Base-by-base conservation (phyloP, 2,888 invertebrate genomes). In the Tetheella fluctuosa region DNA sequence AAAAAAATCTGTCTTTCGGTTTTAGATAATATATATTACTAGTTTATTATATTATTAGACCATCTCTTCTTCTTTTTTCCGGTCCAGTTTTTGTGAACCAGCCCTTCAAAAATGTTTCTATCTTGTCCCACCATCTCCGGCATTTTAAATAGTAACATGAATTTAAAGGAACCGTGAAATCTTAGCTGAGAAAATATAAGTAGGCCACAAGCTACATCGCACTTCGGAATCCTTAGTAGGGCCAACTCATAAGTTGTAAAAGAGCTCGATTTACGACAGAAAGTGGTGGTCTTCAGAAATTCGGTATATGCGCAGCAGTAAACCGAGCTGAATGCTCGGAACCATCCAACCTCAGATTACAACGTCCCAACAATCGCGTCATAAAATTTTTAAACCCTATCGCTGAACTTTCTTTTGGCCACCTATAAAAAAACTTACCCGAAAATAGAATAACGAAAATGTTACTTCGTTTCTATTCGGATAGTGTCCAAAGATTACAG, bases 261-360 rank as follows among this genome's bases (percentile, higher is more conserved):
- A 79, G 66, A 84, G 77, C 60, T 69, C 73, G 73, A 81, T 85
- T 86, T 84, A 85, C 80, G 80, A 83, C 77, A 64, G 75, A 83
- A 81, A 79, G 76, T 77, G 69, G 77, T 62, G 74, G 74, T 82
- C 81, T 81, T 67, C 77, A 76, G 80, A 81, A 84, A 73, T 83
- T 80, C 72, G 70, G 68, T 48, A 48, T 64, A 63, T 57, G 54
- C 34, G 34, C 39, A 61, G 67, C 52, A 61, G 73, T 74, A 75
- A 73, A 74, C 42, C 65, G 65, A 60, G 55, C 58, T 60, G 63
- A 65, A 63, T 73, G 71, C 71, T 59, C 42, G 54, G 70, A 69
- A 67, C 57, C 66, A 66, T 69, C 70, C 67, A 66, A 66, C 66
- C 63, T 62, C 63, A 67, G 69, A 65, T 80, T 78, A 48, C 76